Evolutionary conservation across 2,797 vertebrate species (phyloP).

Genomic region (Melanogrammus aeglefinus): DNA sequence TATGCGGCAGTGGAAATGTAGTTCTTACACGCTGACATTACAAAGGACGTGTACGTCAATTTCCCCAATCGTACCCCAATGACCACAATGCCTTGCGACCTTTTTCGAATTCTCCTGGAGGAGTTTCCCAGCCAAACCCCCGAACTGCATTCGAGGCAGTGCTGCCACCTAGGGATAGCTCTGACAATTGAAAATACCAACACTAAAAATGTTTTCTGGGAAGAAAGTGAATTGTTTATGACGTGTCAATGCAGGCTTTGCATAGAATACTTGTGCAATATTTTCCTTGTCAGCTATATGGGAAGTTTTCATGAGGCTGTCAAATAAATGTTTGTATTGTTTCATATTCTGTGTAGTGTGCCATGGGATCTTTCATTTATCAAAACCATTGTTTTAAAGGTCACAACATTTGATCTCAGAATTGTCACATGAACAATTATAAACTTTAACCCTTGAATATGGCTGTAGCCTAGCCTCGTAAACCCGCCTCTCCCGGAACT

Average conservation of each 20-base stretch:
- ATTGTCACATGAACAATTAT: not conserved
- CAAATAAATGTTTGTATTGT: not conserved
- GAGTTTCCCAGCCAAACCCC: not conserved
- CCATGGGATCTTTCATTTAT: not conserved
- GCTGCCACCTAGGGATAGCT: constrained; percentile 52
- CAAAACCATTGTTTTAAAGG: not conserved
- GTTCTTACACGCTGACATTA: constrained; percentile 36
- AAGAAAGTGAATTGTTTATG: not conserved
- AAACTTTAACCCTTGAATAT: not conserved
- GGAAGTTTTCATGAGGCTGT: not conserved
- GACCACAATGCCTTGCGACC: constrained; percentile 58
- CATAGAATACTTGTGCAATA: not conserved
- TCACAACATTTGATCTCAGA: not conserved
- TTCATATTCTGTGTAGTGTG: no score
- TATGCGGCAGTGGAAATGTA: constrained; percentile 65
- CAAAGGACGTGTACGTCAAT: rapidly evolving
- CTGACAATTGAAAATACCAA: not conserved
- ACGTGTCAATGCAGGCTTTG: not conserved
- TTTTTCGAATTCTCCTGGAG: not conserved
- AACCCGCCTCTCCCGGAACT: no score
- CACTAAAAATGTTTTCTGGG: not conserved
- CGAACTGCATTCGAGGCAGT: not conserved
- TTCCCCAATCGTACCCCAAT: constrained; percentile 35
- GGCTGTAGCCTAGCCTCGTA: no score
- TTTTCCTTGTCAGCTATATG: not conserved